Conservation (phyloP, 2,797 vertebrate species). For the Betta splendens region DNA sequence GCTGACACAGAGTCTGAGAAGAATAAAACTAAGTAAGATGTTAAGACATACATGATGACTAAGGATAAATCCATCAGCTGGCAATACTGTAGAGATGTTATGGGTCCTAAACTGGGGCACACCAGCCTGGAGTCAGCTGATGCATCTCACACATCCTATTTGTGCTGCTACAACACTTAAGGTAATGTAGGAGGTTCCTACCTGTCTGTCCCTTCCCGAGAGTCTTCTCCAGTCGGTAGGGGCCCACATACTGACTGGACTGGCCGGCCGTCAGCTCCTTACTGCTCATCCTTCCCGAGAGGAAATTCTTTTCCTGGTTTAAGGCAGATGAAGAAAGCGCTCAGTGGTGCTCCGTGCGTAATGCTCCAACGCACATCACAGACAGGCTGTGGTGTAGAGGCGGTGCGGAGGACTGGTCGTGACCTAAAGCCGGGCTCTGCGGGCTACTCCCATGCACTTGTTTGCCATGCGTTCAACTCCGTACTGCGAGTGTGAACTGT, state of each 20-base stretch:
- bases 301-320: constrained; percentile 26
- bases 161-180: neutral
- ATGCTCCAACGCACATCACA: constrained; percentile 73
- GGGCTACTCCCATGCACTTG: constrained; percentile 77
- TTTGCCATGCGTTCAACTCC: constrained; percentile 62
- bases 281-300: constrained; percentile 80
- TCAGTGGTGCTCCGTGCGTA: constrained; percentile 63
- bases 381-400: constrained; percentile 27
- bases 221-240: constrained; percentile 93
- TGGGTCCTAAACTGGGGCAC: constrained; percentile 4
- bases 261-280: constrained; percentile 83
- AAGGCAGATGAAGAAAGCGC: constrained; percentile 62
- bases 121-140: constrained; percentile 27
- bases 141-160: constrained; percentile 10
- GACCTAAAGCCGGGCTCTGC: constrained; percentile 71
- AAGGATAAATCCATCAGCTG: constrained; percentile 23
- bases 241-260: constrained; percentile 91
- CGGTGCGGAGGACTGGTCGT: constrained; percentile 59
- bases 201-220: constrained; percentile 95
- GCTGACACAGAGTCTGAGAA: constrained; percentile 17
- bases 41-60: constrained; percentile 16
- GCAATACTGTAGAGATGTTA: neutral
- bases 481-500: constrained; percentile 38
- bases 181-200: constrained; percentile 57
- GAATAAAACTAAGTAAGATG: constrained; percentile 15